Conservation (phyloP, 2,113 vertebrate genomes). For the Megaceryle maxima region DNA sequence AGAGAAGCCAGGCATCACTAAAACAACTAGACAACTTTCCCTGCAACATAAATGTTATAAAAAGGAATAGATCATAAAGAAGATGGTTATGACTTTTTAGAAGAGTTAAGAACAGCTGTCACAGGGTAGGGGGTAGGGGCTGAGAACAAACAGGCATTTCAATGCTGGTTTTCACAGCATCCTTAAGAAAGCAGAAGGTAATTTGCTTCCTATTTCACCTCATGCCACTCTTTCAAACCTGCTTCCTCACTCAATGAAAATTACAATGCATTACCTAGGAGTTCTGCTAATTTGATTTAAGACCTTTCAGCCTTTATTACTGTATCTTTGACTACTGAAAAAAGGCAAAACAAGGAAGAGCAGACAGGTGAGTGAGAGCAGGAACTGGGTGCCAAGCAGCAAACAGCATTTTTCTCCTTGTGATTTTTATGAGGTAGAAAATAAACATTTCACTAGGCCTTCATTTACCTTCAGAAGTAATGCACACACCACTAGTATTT, state of each 20-base stretch:
- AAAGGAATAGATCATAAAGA: slow-evolving; percentile 63
- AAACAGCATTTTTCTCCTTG: slow-evolving; percentile 13
- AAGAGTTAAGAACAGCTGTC: slow-evolving; percentile 73
- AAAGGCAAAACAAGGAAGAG: neutral
- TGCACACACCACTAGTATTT: neutral
- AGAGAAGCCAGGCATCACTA: slow-evolving; percentile 66
- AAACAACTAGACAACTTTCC: slow-evolving; percentile 62
- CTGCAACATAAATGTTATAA: slow-evolving; percentile 45
- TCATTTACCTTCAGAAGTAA: neutral
- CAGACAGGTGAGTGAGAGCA: slow-evolving; percentile 21
- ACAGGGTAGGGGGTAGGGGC: slow-evolving; percentile 48
- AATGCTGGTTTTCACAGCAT: slow-evolving; percentile 66
- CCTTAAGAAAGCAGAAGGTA: slow-evolving; percentile 64
- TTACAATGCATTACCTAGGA: neutral
- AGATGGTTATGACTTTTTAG: slow-evolving; percentile 63
- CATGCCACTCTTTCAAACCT: neutral
- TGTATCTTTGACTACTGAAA: neutral
- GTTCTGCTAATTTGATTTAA: slow-evolving; percentile 41
- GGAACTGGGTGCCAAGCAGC: neutral
- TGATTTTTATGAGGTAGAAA: slow-evolving; percentile 24
- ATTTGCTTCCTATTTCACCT: slow-evolving; percentile 30
- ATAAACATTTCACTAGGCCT: neutral
- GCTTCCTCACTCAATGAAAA: slow-evolving; percentile 2
- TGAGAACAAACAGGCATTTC: slow-evolving; percentile 49
- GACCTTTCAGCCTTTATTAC: slow-evolving; percentile 1